Conservation (phyloP, 1,140 invertebrate species). For the Zaprionus vittiger region DNA sequence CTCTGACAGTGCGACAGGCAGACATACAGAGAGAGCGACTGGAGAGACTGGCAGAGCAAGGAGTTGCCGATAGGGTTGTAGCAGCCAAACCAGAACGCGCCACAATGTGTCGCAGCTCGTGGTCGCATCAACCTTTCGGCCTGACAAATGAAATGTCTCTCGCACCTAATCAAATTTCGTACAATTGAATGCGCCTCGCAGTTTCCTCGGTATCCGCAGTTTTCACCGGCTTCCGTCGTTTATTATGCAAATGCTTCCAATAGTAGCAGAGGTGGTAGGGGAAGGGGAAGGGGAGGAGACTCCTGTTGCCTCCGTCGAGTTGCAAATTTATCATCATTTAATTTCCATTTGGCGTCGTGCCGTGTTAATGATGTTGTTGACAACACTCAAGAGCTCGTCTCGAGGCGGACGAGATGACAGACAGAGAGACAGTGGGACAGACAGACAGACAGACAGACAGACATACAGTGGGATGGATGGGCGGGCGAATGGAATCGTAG, state of each 20-base stretch:
- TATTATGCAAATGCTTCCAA: slow-evolving; percentile 51
- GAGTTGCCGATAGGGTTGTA: not conserved
- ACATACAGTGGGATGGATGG: not conserved
- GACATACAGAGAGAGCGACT: slow-evolving; percentile 7
- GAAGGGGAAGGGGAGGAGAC: slow-evolving; percentile 3
- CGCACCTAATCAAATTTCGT: slow-evolving; percentile 81
- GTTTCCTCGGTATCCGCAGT: slow-evolving; percentile 33
- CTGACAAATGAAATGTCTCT: slow-evolving; percentile 75
- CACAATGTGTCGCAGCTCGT: slow-evolving; percentile 3
- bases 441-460: not conserved
- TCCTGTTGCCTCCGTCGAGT: slow-evolving; percentile 59
- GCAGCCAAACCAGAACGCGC: slow-evolving; percentile 5
- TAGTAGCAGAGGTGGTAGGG: not conserved
- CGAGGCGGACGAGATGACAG: slow-evolving; percentile 40
- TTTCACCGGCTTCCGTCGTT: slow-evolving; percentile 18
- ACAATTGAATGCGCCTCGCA: slow-evolving; percentile 72
- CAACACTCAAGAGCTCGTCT: slow-evolving; percentile 64
- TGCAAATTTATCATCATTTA: slow-evolving; percentile 83
- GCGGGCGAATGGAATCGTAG: not conserved
- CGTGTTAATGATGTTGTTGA: slow-evolving; percentile 82
- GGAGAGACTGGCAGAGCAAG: not conserved
- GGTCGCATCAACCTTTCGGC: slow-evolving; percentile 44
- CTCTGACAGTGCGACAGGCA: slow-evolving; percentile 45
- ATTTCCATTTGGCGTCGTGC: slow-evolving; percentile 82
- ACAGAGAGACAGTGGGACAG: not conserved